Evolutionary conservation across 2,797 vertebrate genomes (phyloP).

Genomic region (Phalanger gymnotis): DNA sequence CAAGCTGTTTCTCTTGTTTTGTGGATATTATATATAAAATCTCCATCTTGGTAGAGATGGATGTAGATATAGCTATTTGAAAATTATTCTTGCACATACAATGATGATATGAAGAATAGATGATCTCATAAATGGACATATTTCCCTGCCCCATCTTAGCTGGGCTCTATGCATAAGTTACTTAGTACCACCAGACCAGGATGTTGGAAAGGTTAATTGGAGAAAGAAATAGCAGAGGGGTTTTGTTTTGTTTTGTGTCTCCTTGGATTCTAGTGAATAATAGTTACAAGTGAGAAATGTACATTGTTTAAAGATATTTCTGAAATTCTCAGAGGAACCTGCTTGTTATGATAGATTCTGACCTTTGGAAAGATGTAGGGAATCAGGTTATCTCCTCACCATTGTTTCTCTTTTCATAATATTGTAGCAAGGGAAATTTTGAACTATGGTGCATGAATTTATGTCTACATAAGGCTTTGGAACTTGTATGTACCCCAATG

Average conservation of each 20-base stretch:
- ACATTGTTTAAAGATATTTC: not conserved
- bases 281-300: not conserved
- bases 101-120: not conserved
- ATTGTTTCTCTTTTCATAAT: not conserved
- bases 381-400: conserved; percentile 8
- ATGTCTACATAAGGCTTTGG: not conserved
- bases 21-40: not conserved
- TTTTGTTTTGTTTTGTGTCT: not conserved
- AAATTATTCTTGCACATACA: not conserved
- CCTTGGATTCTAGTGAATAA: conserved; percentile 1
- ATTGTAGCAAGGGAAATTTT: conserved; percentile 14
- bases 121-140: not conserved
- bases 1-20: not conserved
- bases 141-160: conserved; percentile 4
- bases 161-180: not conserved
- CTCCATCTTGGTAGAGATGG: not conserved
- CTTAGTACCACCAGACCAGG: not conserved
- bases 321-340: conserved; percentile 18
- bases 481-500: not conserved
- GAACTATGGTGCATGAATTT: conserved; percentile 1
- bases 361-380: not conserved
- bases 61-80: not conserved
- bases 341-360: not conserved
- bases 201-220: not conserved
- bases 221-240: not conserved